These are phyloP conservation scores for Antheraea yamamai DNA, from an alignment of 2,888 invertebrate genomes.

Conservation along the genomic window DNA sequence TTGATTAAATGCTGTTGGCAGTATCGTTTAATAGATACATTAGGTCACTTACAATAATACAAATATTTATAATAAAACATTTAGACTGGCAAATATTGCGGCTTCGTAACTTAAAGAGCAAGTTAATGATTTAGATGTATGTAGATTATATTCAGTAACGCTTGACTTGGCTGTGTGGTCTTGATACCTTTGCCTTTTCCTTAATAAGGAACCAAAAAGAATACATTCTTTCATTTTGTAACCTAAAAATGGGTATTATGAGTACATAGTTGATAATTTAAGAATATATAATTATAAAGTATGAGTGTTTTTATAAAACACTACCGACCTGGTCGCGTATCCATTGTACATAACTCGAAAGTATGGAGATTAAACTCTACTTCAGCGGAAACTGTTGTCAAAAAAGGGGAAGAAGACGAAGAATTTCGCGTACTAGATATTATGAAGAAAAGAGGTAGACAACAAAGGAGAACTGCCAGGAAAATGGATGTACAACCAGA, in stretches of 20 bases:
- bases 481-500: conserved; percentile 68
- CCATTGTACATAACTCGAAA: conserved; percentile 50
- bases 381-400: conserved; percentile 50
- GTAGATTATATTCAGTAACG: too few species aligned
- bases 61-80: too few species aligned
- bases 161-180: too few species aligned
- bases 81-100: too few species aligned
- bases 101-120: too few species aligned
- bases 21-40: too few species aligned
- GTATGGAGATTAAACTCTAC: conserved; percentile 71
- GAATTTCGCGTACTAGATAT: conserved; percentile 81
- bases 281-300: conserved; percentile 31
- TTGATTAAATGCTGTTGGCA: too few species aligned
- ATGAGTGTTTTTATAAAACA: conserved; percentile 71
- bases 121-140: too few species aligned
- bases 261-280: too few species aligned
- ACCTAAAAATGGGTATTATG: conserved; percentile 44
- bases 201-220: neutral
- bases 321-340: conserved; percentile 49
- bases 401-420: conserved; percentile 62
- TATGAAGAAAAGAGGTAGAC: conserved; percentile 59
- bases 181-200: too few species aligned
- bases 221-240: conserved; percentile 21
- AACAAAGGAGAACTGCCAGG: conserved; percentile 47
- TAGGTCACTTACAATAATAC: too few species aligned